These are phyloP conservation scores for Geodia barretti DNA, from an alignment of 37 sponge, comb jelly and placozoan genomes.

Conservation along the genomic window DNA sequence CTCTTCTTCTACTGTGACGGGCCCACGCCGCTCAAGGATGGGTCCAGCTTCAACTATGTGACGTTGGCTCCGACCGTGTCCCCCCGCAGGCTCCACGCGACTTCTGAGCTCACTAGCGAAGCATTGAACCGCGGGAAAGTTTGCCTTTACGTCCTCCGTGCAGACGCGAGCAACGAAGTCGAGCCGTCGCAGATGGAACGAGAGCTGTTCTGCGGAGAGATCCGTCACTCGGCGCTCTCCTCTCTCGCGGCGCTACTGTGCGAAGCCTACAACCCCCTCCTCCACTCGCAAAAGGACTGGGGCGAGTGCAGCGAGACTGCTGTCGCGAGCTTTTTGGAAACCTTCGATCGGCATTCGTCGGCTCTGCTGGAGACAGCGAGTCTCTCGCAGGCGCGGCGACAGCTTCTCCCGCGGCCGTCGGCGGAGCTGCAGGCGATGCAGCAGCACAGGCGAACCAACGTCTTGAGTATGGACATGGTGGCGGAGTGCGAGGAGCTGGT, in stretches of 20 bases:
- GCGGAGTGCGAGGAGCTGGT: constrained; percentile 77
- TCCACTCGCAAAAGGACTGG: constrained; percentile 78
- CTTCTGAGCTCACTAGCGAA: constrained; percentile 37
- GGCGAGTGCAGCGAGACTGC: constrained; percentile 60
- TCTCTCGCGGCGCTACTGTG: constrained; percentile 65
- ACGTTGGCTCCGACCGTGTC: constrained; percentile 21
- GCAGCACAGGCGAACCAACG: constrained; percentile 2
- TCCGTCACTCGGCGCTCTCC: constrained; percentile 73
- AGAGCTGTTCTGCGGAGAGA: constrained; percentile 84
- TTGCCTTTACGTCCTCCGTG: constrained; percentile 70
- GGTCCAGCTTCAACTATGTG: too few relatives aligned
- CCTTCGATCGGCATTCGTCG: constrained; percentile 38
- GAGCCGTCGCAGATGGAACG: constrained; percentile 60
- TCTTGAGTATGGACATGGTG: constrained; percentile 20
- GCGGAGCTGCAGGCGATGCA: constrained; percentile 9
- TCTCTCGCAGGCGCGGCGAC: constrained; percentile 19
- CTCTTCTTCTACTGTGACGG: constrained; percentile 89
- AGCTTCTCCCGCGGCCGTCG: constrained; percentile 34
- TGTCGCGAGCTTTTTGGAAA: constrained; percentile 54
- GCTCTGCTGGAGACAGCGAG: constrained; percentile 37
- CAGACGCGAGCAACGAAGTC: constrained; percentile 43
- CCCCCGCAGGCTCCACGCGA: constrained; percentile 45
- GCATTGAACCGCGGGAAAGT: constrained; percentile 35
- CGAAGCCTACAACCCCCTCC: constrained; percentile 74
- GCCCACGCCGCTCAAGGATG: constrained; percentile 3